These are phyloP conservation scores for Drosophila suzukii DNA, from an alignment of 1,140 invertebrate species.

Conservation along the genomic window DNA sequence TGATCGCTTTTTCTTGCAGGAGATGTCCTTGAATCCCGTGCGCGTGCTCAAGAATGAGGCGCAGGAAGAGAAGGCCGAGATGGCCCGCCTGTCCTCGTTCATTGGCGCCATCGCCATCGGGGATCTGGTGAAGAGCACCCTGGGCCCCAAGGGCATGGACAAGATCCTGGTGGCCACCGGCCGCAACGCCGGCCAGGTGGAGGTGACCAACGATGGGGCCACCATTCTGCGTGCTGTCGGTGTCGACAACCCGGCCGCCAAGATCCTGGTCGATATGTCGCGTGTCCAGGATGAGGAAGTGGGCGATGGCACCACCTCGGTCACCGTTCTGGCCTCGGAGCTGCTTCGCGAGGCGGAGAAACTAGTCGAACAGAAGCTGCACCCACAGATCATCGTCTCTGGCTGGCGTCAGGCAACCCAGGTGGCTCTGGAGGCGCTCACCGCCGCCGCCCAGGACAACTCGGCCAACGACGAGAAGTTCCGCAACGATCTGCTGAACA, in stretches of 20 bases:
- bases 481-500: conserved; percentile 96
- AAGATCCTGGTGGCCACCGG: conserved; percentile 97
- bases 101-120: conserved; percentile 99
- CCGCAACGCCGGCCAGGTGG: conserved; percentile 92
- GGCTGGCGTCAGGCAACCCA: conserved; percentile 96
- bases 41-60: conserved; percentile 97
- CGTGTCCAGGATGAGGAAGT: conserved; percentile 99
- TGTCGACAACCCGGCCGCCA: conserved; percentile 99
- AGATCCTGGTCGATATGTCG: conserved; percentile 99
- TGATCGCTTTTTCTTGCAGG: conserved; percentile 41
- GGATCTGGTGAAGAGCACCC: conserved; percentile 98
- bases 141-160: conserved; percentile 99
- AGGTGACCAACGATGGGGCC: conserved; percentile 99
- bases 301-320: conserved; percentile 99
- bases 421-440: conserved; percentile 93
- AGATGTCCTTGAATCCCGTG: conserved; percentile 96
- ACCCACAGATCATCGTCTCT: conserved; percentile 98
- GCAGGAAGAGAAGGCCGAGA: conserved; percentile 98
- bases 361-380: conserved; percentile 96
- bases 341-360: conserved; percentile 97
- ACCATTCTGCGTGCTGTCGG: conserved; percentile 98
- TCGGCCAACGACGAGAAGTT: conserved; percentile 92
- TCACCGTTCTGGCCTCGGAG: conserved; percentile 98
- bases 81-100: conserved; percentile 97
- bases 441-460: conserved; percentile 92